Evolutionary conservation across 2,888 invertebrate genomes (phyloP).

Genomic region (Machimus rusticus): DNA sequence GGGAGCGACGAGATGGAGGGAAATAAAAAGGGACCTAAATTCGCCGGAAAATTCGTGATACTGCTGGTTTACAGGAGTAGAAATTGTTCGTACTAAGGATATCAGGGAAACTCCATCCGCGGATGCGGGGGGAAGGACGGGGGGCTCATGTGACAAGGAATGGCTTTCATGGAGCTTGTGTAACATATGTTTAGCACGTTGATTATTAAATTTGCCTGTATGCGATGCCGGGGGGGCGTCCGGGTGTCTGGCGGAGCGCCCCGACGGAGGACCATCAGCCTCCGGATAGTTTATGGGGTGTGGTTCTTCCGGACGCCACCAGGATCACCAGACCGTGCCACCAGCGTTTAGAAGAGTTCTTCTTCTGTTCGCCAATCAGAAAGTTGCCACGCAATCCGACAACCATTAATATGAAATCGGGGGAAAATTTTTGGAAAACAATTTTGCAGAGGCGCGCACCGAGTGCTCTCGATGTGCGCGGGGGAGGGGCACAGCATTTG

Average conservation of each 20-base stretch:
- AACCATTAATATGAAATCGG: not conserved
- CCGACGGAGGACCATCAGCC: not conserved
- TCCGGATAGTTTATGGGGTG: not conserved
- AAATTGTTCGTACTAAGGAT: not conserved
- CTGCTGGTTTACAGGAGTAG: not conserved
- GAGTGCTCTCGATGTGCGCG: not conserved
- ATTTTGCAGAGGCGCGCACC: not conserved
- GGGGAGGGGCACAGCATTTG: not conserved
- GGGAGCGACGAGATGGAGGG: not conserved
- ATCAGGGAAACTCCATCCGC: not conserved
- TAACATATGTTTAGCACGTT: not conserved
- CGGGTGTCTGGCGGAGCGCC: not conserved
- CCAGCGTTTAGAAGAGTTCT: not conserved
- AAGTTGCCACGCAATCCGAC: not conserved
- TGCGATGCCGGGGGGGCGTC: not conserved
- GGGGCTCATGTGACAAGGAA: not conserved
- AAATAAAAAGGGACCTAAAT: not conserved
- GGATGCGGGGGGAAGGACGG: not conserved
- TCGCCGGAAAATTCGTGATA: not conserved
- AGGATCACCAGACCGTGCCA: not conserved
- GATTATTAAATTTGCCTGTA: not conserved
- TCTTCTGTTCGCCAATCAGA: not conserved
- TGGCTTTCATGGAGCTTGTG: not conserved
- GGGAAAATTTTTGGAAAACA: conserved; percentile 5
- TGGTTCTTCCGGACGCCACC: not conserved